A percentile compares a stretch with the other conserved stretches of the same genome.
Evolutionary conservation across 2,113 vertebrate genomes (phyloP).

Genomic region (Galemys pyrenaicus): DNA sequence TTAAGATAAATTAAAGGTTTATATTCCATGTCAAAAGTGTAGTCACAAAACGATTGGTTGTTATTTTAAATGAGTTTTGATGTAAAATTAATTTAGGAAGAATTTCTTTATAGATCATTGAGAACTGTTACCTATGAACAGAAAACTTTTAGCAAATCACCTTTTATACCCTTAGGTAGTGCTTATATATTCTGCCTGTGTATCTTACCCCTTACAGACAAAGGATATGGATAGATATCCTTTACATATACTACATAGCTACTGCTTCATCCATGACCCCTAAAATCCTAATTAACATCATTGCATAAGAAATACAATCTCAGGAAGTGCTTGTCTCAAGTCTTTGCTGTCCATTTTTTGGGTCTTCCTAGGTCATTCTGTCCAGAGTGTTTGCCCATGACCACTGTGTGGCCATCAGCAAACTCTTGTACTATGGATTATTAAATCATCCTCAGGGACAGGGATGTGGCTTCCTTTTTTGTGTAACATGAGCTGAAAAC

Average conservation of each 20-base stretch:
- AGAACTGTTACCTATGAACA: neutral
- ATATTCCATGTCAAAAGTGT: neutral
- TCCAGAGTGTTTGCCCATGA: too few relatives aligned
- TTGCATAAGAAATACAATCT: neutral
- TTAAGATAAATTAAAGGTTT: neutral
- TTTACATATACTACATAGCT: too few relatives aligned
- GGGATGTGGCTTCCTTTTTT: too few relatives aligned
- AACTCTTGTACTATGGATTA: neutral
- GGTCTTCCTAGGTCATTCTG: too few relatives aligned
- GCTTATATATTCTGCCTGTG: neutral
- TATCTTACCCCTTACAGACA: neutral
- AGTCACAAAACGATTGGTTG: neutral
- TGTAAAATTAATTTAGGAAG: neutral
- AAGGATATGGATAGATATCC: too few relatives aligned
- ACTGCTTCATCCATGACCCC: neutral
- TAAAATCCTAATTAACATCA: neutral
- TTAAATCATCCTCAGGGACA: too few relatives aligned
- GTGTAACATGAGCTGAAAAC: too few relatives aligned
- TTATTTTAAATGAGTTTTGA: neutral
- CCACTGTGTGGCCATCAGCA: neutral
- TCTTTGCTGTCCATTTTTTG: neutral
- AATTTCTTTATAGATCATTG: neutral
- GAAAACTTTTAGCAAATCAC: neutral
- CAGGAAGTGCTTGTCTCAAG: neutral
- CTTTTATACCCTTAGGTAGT: neutral